phyloP scores from a whole-genome alignment of 1,140 invertebrate species.

The Lethocerus indicus region DNA sequence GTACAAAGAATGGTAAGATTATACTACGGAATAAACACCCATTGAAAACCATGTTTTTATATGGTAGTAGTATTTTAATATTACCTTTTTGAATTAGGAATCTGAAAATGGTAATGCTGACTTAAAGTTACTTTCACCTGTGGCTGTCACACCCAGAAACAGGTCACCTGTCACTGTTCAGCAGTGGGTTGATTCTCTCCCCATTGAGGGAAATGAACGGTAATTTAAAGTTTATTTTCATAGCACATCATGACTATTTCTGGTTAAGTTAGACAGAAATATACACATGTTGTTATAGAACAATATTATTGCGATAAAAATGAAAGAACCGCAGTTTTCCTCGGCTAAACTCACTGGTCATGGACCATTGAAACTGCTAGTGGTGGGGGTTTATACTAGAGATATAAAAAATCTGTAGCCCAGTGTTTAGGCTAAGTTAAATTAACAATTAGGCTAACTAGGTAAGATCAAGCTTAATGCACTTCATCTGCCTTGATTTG shows the following conservation, averaged over 20 bases:
- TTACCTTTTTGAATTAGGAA: no score
- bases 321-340: not conserved
- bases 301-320: not conserved
- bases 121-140: slow-evolving; percentile 6
- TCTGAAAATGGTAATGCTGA: not conserved
- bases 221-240: slow-evolving; percentile 3
- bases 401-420: no score
- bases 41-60: not conserved
- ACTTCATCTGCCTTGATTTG: no score
- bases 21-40: not conserved
- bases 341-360: not conserved
- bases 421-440: no score
- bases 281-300: not conserved
- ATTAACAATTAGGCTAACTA: no score
- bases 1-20: not conserved
- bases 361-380: not conserved
- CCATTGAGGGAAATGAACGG: slow-evolving; percentile 5
- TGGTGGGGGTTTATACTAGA: not conserved
- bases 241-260: not conserved
- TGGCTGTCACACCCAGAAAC: slow-evolving; percentile 16
- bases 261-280: not conserved
- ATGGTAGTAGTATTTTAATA: slow-evolving; percentile 7
- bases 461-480: no score
- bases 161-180: slow-evolving; percentile 23
- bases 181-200: slow-evolving; percentile 24